Evolutionary conservation across 1,140 invertebrate genomes (phyloP).

Genomic region (Hyphantria cunea): DNA sequence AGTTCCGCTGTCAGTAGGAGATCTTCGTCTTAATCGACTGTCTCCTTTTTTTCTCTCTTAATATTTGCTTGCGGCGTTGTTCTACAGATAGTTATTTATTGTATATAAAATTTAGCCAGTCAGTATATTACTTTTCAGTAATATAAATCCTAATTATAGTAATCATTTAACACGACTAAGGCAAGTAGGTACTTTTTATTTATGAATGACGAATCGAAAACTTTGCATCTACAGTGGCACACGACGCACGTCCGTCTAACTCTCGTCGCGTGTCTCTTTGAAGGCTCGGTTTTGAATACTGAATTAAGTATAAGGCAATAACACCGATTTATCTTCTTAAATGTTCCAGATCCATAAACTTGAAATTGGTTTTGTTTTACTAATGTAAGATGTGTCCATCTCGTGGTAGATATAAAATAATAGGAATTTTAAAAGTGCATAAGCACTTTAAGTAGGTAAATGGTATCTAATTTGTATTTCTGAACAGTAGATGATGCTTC

Average conservation of each 20-base stretch:
- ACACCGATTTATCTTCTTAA: too few relatives aligned
- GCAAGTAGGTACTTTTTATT: slow-evolving; percentile 38
- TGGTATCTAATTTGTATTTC: too few relatives aligned
- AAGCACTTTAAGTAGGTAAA: too few relatives aligned
- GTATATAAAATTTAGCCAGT: too few relatives aligned
- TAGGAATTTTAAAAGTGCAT: too few relatives aligned
- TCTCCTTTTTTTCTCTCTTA: neutral
- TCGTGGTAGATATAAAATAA: too few relatives aligned
- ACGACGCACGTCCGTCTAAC: slow-evolving; percentile 66
- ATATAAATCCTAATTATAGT: neutral
- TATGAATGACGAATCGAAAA: slow-evolving; percentile 33
- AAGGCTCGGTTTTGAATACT: slow-evolving; percentile 52
- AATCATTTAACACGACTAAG: slow-evolving; percentile 25
- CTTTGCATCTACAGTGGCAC: slow-evolving; percentile 56
- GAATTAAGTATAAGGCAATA: slow-evolving; percentile 9
- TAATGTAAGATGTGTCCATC: too few relatives aligned
- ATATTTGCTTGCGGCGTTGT: neutral
- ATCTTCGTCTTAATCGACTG: too few relatives aligned
- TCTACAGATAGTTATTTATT: too few relatives aligned
- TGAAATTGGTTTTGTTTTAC: slow-evolving; percentile 1
- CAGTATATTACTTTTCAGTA: neutral
- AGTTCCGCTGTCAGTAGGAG: slow-evolving; percentile 12
- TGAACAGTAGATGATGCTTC: too few relatives aligned
- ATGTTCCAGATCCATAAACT: neutral
- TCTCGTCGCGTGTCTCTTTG: neutral